Percentiles rank a stretch among this genome's conserved stretches.
phyloP scores from a whole-genome alignment of 1,140 invertebrate genomes.

The roundworm (Caenorhabditis elegans) region DNA sequence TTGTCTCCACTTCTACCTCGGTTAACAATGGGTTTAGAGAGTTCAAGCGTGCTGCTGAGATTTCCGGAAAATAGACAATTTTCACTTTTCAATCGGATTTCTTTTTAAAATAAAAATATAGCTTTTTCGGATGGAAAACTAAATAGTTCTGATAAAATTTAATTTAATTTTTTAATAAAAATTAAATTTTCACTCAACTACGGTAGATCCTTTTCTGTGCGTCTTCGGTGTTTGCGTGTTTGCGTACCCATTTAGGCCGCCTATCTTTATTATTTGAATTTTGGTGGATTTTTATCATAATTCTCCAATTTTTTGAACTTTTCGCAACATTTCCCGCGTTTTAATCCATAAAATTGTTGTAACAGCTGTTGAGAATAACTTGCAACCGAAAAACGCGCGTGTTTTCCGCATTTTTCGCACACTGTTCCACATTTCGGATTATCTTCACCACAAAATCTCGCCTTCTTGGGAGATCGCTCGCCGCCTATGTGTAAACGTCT shows the following conservation, averaged over 20 bases:
- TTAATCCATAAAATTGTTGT: neutral
- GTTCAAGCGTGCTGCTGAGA: neutral
- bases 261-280: too few species aligned
- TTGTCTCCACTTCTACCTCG: neutral
- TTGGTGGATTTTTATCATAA: too few species aligned
- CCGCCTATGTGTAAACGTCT: neutral
- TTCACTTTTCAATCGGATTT: too few species aligned
- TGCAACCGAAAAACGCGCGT: neutral
- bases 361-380: neutral
- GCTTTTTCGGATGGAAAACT: too few species aligned
- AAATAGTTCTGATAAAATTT: too few species aligned
- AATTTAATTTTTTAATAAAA: neutral
- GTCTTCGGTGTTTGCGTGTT: neutral
- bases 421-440: slow-evolving; percentile 27
- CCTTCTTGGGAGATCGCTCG: neutral
- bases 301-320: neutral
- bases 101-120: too few species aligned
- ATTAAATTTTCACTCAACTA: neutral
- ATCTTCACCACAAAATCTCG: slow-evolving; percentile 25
- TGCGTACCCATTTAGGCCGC: neutral
- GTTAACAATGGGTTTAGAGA: slow-evolving; percentile 16
- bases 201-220: neutral
- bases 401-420: neutral
- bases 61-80: neutral
- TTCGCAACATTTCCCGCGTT: neutral